These are phyloP conservation scores for Marasmarcha lunaedactyla DNA, from an alignment of 2,888 invertebrate species.

Conservation along the genomic window DNA sequence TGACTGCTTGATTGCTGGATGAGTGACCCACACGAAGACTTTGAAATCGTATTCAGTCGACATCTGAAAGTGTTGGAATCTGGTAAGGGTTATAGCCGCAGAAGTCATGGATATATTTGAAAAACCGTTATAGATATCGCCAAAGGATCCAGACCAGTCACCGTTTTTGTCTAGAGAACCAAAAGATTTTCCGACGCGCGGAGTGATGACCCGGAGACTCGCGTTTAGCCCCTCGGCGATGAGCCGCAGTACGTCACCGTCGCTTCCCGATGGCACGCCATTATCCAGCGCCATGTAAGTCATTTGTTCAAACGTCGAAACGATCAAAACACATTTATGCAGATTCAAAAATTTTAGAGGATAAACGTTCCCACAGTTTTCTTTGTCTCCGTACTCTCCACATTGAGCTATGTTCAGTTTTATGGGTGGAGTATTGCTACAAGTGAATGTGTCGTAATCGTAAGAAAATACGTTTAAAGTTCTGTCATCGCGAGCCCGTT, in stretches of 20 bases:
- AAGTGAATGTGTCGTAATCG: slow-evolving; percentile 10
- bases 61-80: slow-evolving; percentile 38
- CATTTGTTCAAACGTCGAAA: slow-evolving; percentile 38
- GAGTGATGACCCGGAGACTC: slow-evolving; percentile 26
- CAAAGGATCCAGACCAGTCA: slow-evolving; percentile 44
- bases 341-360: slow-evolving; percentile 29
- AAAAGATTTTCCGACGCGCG: slow-evolving; percentile 21
- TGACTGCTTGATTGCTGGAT: neutral
- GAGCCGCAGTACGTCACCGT: slow-evolving; percentile 33
- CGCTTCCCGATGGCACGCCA: slow-evolving; percentile 25
- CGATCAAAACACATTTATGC: slow-evolving; percentile 25
- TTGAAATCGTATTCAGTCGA: slow-evolving; percentile 35
- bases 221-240: slow-evolving; percentile 31
- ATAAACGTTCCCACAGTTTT: slow-evolving; percentile 15
- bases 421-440: slow-evolving; percentile 25
- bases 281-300: slow-evolving; percentile 37
- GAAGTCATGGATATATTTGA: slow-evolving; percentile 32
- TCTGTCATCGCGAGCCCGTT: slow-evolving; percentile 4
- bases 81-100: slow-evolving; percentile 26
- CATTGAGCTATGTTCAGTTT: slow-evolving; percentile 18
- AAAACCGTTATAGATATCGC: slow-evolving; percentile 29
- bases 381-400: slow-evolving; percentile 17
- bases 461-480: slow-evolving; percentile 12
- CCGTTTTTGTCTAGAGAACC: slow-evolving; percentile 24
- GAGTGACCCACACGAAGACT: slow-evolving; percentile 33